Base-by-base conservation (phyloP, 2,888 invertebrate species). In the Xestia xanthographa region DNA sequence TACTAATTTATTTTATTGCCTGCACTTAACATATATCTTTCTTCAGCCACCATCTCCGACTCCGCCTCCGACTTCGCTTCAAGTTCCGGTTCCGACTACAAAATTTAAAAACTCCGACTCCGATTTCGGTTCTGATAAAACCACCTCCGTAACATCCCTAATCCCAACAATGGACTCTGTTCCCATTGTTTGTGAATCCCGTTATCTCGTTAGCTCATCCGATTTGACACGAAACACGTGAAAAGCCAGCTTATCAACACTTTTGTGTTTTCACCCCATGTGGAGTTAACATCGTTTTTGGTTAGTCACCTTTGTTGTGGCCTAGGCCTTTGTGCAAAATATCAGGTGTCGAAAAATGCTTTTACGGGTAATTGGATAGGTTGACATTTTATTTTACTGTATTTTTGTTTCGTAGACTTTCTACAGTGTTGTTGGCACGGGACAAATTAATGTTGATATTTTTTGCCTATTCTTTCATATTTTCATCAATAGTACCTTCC, bases 281-380 rank as follows among this genome's bases (percentile, higher is more conserved):
- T 50, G 56, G 29, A 20, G 62, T 26, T 70, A 29, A 45, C n/a
- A 63, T 9, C 20, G 22, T 43, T 43, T 68, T 67, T 48, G 65
- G 29, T 48, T 17, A 45, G 29, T 50, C 26, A 12, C 20, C 41
- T 65, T 71, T 78, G 72, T 71, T 78, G 69, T 26, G 29, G 26
- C 2, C 58, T 77, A 68, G 34, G 65, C 45, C 34, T 83, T 83
- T 78, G 72, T 72, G 50, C n/a, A 50, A 68, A 71, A 72, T 63
- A 82, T 75, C 65, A 68, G 60, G 79, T 83, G 58, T 63, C 67
- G 17, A 62, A 58, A 76, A 79, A 75, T 45, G 68, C 50, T 53
- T 76, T 68, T 26, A 75, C 45, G 20, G 38, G 8, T 74, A 62
- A 56, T 67, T 79, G 62, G 34, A 56, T 75, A 63, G 11, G 38